phyloP scores from a whole-genome alignment of 1,140 invertebrate species.

The Solenopsis fugax region DNA sequence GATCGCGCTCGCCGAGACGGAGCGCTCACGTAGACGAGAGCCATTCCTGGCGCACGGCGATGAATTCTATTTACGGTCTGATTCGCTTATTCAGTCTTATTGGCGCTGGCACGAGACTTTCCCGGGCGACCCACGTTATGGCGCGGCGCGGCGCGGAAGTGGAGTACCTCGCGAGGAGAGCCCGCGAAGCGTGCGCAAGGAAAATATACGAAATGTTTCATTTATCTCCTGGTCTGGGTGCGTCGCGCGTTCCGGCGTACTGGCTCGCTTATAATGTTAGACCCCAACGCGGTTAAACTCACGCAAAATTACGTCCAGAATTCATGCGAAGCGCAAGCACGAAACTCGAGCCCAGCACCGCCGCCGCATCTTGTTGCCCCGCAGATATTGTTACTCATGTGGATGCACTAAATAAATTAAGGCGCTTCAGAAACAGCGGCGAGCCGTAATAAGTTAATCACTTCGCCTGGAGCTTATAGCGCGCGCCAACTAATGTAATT shows the following conservation, averaged over 20 bases:
- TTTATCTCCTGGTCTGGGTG: slow-evolving; percentile 26
- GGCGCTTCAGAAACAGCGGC: slow-evolving; percentile 73
- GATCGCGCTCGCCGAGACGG: slow-evolving; percentile 12
- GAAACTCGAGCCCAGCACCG: slow-evolving; percentile 15
- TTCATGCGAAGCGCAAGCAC: slow-evolving; percentile 40
- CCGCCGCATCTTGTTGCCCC: slow-evolving; percentile 64
- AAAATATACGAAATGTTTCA: slow-evolving; percentile 60
- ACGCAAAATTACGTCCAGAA: slow-evolving; percentile 72
- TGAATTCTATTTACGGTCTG: slow-evolving; percentile 59
- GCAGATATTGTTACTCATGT: slow-evolving; percentile 75
- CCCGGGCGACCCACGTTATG: neutral
- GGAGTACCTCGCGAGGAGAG: slow-evolving; percentile 15
- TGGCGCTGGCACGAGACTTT: slow-evolving; percentile 41
- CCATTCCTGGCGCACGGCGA: neutral
- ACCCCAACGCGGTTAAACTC: slow-evolving; percentile 71
- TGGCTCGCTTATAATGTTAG: slow-evolving; percentile 61
- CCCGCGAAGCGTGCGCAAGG: slow-evolving; percentile 24
- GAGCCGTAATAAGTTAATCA: slow-evolving; percentile 75
- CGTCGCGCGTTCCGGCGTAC: slow-evolving; percentile 48
- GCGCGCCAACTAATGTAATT: slow-evolving; percentile 72
- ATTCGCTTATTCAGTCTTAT: slow-evolving; percentile 62
- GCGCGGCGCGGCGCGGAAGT: neutral
- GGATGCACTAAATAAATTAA: slow-evolving; percentile 77
- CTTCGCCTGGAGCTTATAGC: slow-evolving; percentile 63
- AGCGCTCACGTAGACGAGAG: slow-evolving; percentile 34